A percentile compares a stretch with the other conserved stretches of the same genome.
Conservation (phyloP, 2,888 invertebrate species). For the Ochlodes sylvanus region DNA sequence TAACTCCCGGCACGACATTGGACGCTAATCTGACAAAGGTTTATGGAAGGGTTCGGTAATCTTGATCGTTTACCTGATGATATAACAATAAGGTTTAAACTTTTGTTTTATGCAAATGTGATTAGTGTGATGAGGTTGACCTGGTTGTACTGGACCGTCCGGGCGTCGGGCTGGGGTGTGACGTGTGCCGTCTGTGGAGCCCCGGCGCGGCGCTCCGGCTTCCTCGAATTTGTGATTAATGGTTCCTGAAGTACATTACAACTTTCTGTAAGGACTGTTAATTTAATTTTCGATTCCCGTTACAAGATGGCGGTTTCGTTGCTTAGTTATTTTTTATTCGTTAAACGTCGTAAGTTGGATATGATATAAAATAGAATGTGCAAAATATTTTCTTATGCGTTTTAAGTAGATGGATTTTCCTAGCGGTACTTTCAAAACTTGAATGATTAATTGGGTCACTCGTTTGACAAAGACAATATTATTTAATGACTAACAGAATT, state of each 20-base stretch:
- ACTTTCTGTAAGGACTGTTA: constrained; percentile 4
- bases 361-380: too few species aligned
- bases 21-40: too few species aligned
- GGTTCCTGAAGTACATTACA: constrained; percentile 3
- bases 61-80: not conserved
- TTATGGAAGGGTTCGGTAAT: too few species aligned
- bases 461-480: too few species aligned
- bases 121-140: not conserved
- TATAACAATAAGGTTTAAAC: not conserved
- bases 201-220: not conserved
- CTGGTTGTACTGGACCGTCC: not conserved
- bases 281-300: constrained; percentile 4
- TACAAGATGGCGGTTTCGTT: not conserved
- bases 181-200: not conserved
- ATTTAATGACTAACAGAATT: too few species aligned
- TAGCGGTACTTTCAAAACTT: too few species aligned
- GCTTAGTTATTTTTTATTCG: not conserved
- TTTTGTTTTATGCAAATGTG: not conserved
- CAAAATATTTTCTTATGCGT: too few species aligned
- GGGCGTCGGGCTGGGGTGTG: not conserved
- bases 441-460: too few species aligned
- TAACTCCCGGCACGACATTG: too few species aligned
- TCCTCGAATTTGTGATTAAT: constrained; percentile 10
- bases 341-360: too few species aligned
- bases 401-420: too few species aligned